Conservation (phyloP, 2,113 vertebrate species). For the Nesoenas mayeri region DNA sequence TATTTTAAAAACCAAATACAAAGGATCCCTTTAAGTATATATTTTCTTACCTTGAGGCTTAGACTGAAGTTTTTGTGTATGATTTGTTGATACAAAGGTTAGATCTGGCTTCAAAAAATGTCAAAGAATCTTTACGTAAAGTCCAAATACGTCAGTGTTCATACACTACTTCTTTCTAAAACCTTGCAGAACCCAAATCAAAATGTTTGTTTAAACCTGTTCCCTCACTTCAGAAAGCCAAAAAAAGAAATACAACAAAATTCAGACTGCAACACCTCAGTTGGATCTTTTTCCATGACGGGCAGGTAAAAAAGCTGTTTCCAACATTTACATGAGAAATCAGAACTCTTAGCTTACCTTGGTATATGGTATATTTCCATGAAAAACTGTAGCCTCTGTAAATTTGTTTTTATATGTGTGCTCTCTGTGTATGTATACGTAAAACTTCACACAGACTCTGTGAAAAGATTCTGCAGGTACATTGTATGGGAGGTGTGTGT, state of each 20-base stretch:
- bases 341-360: constrained; percentile 11
- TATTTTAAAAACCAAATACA: constrained; percentile 66
- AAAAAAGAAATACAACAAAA: constrained; percentile 67
- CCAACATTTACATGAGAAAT: constrained; percentile 16
- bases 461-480: not conserved
- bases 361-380: not conserved
- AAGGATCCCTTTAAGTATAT: constrained; percentile 53
- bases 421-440: not conserved
- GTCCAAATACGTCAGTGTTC: constrained; percentile 47
- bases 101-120: constrained; percentile 62
- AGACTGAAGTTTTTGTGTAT: constrained; percentile 55
- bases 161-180: constrained; percentile 68
- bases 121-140: constrained; percentile 49
- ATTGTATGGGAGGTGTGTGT: not conserved
- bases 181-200: constrained; percentile 51
- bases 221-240: constrained; percentile 55
- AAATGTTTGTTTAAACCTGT: constrained; percentile 72
- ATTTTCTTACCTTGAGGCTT: constrained; percentile 57
- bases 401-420: not conserved
- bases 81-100: constrained; percentile 68
- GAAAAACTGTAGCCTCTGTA: not conserved
- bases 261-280: constrained; percentile 54
- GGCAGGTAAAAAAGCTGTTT: not conserved
- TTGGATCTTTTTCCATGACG: constrained; percentile 57
- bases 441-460: not conserved